These are phyloP conservation scores for Probaryconus sp. DNA, from an alignment of 1,140 invertebrate species.

Conservation along the genomic window DNA sequence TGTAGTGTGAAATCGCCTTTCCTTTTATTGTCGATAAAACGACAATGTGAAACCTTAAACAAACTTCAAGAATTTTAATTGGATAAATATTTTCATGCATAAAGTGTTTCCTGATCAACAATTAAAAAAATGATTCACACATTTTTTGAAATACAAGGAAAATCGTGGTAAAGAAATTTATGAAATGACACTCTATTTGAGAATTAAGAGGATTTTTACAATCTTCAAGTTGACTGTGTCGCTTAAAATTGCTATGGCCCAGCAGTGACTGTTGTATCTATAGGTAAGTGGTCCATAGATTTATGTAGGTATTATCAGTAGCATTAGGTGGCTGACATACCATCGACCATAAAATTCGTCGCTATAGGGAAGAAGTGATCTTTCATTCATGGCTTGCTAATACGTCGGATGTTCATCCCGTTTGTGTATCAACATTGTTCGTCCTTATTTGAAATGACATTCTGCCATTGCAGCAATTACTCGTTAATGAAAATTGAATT, in stretches of 20 bases:
- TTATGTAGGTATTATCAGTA: conserved; percentile 69
- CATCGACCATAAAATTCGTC: conserved; percentile 65
- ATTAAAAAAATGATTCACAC: too few relatives aligned
- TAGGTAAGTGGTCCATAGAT: conserved; percentile 51
- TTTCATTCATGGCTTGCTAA: conserved; percentile 65
- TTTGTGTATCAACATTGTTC: conserved; percentile 7
- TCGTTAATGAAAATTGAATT: not conserved
- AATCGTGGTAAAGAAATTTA: too few relatives aligned
- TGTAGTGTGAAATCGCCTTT: too few relatives aligned
- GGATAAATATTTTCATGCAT: too few relatives aligned
- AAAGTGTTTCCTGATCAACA: too few relatives aligned
- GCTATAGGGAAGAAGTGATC: conserved; percentile 46
- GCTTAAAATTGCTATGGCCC: conserved; percentile 22
- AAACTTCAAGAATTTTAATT: too few relatives aligned
- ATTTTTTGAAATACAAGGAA: too few relatives aligned
- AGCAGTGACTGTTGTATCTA: conserved; percentile 40
- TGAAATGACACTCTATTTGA: too few relatives aligned
- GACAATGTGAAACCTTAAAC: too few relatives aligned
- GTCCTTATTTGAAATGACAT: conserved; percentile 11
- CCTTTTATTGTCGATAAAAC: too few relatives aligned
- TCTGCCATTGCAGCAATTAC: not conserved
- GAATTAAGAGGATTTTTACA: too few relatives aligned
- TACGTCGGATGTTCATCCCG: conserved; percentile 48
- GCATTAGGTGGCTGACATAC: conserved; percentile 68
- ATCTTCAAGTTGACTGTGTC: conserved; percentile 29